Percentiles rank a stretch among this genome's conserved stretches.
Evolutionary conservation across 2,888 invertebrate species (phyloP).

Genomic region (Monopis laevigella): DNA sequence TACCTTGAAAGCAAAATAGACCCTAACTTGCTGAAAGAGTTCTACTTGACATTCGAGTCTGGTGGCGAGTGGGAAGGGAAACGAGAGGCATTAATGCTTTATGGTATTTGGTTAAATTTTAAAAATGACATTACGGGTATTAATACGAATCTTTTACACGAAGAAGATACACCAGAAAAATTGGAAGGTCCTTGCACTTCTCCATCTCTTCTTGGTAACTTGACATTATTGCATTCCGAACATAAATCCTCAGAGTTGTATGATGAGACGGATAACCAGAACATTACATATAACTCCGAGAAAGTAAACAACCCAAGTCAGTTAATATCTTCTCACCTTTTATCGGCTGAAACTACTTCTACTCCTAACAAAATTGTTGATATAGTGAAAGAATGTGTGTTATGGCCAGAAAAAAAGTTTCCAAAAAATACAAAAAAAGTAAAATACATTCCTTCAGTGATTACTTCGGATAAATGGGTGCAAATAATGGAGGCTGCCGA

Average conservation of each 20-base stretch:
- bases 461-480: slow-evolving; percentile 14
- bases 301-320: neutral
- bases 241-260: neutral
- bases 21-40: slow-evolving; percentile 6
- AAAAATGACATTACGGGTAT: neutral
- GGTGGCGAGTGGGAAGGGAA: neutral
- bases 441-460: slow-evolving; percentile 13
- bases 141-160: neutral
- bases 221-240: neutral
- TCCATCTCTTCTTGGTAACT: neutral
- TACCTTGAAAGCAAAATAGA: slow-evolving; percentile 8
- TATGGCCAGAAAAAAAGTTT: slow-evolving; percentile 7
- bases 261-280: neutral
- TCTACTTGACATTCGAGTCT: slow-evolving; percentile 5
- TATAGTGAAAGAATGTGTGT: slow-evolving; percentile 4
- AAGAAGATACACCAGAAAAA: neutral
- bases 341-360: no score
- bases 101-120: no score
- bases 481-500: slow-evolving; percentile 12
- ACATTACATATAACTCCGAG: neutral
- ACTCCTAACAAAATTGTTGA: neutral
- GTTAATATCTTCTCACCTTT: no score
- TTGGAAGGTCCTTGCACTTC: neutral
- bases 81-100: neutral
- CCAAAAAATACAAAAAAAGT: slow-evolving; percentile 7